Evolutionary conservation across 2,113 vertebrate genomes (phyloP).

Genomic region (Synchiropus splendidus): DNA sequence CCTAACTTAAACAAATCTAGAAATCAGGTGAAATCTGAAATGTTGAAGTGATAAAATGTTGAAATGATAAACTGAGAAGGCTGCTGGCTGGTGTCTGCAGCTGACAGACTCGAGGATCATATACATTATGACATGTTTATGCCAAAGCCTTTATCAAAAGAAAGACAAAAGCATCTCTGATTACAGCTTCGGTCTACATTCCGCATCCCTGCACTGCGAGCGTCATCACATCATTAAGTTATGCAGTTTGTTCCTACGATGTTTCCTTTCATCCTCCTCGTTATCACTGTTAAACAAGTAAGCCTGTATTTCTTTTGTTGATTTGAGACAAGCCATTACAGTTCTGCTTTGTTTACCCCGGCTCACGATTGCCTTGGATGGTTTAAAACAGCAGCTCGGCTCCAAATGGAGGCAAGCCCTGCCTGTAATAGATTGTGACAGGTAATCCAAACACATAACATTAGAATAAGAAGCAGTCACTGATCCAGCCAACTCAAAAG

Average conservation of each 20-base stretch:
- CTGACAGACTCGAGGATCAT: slow-evolving; percentile 16
- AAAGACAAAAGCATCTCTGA: slow-evolving; percentile 22
- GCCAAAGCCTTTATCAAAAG: slow-evolving; percentile 17
- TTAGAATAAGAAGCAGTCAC: slow-evolving; percentile 64
- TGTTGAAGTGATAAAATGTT: no score
- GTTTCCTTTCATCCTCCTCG: slow-evolving; percentile 48
- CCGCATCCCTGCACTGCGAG: slow-evolving; percentile 6
- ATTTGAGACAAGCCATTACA: slow-evolving; percentile 55
- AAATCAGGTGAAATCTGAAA: no score
- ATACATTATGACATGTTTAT: slow-evolving; percentile 21
- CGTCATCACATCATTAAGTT: slow-evolving; percentile 20
- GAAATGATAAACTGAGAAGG: no score
- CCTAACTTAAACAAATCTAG: no score
- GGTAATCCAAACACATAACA: slow-evolving; percentile 69
- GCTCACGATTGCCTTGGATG: slow-evolving; percentile 53
- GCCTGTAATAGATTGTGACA: slow-evolving; percentile 64
- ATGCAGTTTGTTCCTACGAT: neutral
- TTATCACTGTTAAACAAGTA: slow-evolving; percentile 48
- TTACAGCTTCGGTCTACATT: slow-evolving; percentile 24
- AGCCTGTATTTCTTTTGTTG: slow-evolving; percentile 44
- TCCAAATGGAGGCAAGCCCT: slow-evolving; percentile 43
- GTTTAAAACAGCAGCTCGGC: slow-evolving; percentile 50
- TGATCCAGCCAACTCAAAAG: slow-evolving; percentile 63
- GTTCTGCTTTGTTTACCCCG: slow-evolving; percentile 53
- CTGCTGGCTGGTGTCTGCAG: no score